Percentiles rank a stretch among this genome's conserved stretches.
Conservation (phyloP, 2,113 vertebrate genomes). For the Nerophis lumbriciformis region DNA sequence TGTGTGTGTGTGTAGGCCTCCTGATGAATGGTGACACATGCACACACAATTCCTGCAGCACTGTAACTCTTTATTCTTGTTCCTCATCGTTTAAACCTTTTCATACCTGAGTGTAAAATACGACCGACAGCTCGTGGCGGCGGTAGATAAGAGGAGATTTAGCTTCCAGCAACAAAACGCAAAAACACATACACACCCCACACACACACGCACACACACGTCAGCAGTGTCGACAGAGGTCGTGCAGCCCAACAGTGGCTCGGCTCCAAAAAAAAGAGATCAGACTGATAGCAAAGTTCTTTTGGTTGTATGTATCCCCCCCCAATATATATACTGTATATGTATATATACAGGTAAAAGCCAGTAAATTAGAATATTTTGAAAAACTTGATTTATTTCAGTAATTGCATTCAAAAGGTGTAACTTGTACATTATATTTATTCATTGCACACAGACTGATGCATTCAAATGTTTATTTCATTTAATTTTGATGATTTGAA, state of each 20-base stretch:
- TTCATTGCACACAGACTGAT: too few species aligned
- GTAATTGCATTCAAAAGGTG: too few species aligned
- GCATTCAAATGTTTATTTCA: too few species aligned
- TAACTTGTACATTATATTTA: too few species aligned
- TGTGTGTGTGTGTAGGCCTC: slow-evolving; percentile 5
- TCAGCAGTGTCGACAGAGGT: slow-evolving; percentile 17
- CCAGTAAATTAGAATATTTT: too few species aligned
- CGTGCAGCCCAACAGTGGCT: not conserved
- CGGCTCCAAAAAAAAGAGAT: slow-evolving; percentile 4
- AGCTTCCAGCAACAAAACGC: slow-evolving; percentile 25
- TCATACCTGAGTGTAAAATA: slow-evolving; percentile 37
- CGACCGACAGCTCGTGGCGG: slow-evolving; percentile 14
- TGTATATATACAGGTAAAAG: too few species aligned
- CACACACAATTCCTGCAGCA: slow-evolving; percentile 2
- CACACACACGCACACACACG: not conserved
- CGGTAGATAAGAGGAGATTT: slow-evolving; percentile 39
- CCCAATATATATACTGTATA: too few species aligned
- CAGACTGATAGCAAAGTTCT: not conserved
- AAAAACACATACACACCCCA: not conserved
- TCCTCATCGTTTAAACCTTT: too few species aligned
- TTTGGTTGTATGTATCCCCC: not conserved
- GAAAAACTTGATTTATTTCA: too few species aligned
- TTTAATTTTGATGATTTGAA: too few species aligned
- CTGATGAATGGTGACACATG: slow-evolving; percentile 34
- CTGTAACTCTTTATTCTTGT: not conserved